Evolutionary conservation across 2,113 vertebrate species (phyloP).

Genomic region (Pelecanus crispus): DNA sequence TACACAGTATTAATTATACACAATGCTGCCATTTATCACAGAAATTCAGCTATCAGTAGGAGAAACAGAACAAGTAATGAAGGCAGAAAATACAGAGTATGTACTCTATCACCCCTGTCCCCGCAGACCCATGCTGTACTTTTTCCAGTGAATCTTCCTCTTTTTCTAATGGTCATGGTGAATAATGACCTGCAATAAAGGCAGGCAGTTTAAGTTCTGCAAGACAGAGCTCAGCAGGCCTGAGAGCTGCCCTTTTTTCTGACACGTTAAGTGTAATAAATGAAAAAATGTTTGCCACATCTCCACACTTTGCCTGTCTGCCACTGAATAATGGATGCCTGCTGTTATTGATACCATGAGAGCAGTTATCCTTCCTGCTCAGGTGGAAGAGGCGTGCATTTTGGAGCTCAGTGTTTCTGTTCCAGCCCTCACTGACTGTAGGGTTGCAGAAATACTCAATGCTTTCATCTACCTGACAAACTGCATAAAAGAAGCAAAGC

Average conservation of each 20-base stretch:
- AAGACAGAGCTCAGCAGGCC: background rate
- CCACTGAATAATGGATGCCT: background rate
- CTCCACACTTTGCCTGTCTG: background rate
- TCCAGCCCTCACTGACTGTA: background rate
- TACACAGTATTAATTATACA: background rate
- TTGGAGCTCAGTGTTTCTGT: background rate
- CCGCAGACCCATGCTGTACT: background rate
- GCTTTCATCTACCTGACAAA: background rate
- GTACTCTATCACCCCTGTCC: background rate
- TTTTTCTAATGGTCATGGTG: background rate
- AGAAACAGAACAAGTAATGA: background rate
- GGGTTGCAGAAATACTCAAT: background rate
- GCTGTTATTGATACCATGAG: background rate
- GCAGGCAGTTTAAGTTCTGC: background rate
- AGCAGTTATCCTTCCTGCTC: background rate
- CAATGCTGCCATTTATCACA: background rate
- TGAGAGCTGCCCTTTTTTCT: background rate
- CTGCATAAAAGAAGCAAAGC: background rate
- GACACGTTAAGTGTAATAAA: background rate
- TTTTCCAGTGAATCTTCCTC: background rate
- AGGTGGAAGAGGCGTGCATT: background rate
- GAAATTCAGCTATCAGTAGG: background rate
- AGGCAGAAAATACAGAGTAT: background rate
- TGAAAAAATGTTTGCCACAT: background rate
- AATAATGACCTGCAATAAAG: slow-evolving; percentile 17